These are phyloP conservation scores for Semotilus atromaculatus DNA, from an alignment of 2,797 vertebrate species.

Conservation along the genomic window DNA sequence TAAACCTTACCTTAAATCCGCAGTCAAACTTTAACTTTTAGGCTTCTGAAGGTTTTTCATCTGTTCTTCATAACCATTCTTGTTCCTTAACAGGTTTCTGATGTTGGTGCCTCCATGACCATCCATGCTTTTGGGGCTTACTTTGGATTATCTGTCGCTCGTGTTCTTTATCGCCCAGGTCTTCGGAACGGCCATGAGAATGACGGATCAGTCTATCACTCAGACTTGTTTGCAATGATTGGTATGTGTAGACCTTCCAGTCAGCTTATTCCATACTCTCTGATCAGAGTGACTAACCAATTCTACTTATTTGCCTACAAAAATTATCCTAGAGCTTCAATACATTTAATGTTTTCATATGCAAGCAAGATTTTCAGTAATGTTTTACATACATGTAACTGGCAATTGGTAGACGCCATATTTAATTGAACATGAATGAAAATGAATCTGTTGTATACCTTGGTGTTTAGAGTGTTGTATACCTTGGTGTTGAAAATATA, in stretches of 20 bases:
- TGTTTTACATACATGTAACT: neutral
- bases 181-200: constrained; percentile 83
- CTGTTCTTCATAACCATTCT: neutral
- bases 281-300: neutral
- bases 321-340: neutral
- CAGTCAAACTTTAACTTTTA: neutral
- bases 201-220: constrained; percentile 90
- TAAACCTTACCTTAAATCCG: neutral
- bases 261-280: neutral
- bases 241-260: constrained; percentile 73
- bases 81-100: constrained; percentile 80
- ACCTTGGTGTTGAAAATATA: neutral
- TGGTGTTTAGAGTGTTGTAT: neutral
- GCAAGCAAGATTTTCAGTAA: neutral
- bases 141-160: constrained; percentile 88
- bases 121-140: constrained; percentile 97
- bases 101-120: constrained; percentile 92
- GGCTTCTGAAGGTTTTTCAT: neutral
- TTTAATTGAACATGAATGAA: neutral
- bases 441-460: too few species aligned
- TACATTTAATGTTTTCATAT: neutral
- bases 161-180: constrained; percentile 83
- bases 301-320: neutral
- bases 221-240: constrained; percentile 95
- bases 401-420: neutral